Base-by-base conservation (phyloP, 2,113 vertebrate species). In the Diglossa brunneiventris region DNA sequence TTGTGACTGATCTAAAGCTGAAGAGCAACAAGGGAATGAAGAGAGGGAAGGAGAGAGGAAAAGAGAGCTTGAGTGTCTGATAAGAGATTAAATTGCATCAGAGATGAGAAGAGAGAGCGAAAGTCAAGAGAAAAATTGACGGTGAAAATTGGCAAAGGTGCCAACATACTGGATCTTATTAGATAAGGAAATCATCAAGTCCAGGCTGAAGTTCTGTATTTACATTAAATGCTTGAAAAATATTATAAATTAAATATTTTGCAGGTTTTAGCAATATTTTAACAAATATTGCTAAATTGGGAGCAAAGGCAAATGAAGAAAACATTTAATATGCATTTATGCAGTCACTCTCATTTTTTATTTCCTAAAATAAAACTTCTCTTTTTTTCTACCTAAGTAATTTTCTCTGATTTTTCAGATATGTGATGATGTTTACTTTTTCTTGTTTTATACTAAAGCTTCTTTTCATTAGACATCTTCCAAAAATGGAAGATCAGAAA, bases 41-140 rank as follows among this genome's bases (percentile, higher is more conserved):
- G 27, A 86, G 44, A 61, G 35, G 27, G 47, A 92, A 87, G 46
- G 23, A 82, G 33, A 46, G 44, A 82, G 79, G 75, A 90, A 92
- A 87, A 62, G 16, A 93, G 33, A 86, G 63, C 37, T 68, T 89
- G 50, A 94, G 63, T 69, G 52, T 59, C 77, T 89, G 91, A 89
- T 83, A 92, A 94, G 76, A 91, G 68, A 80, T 77, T 31, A 56
- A 94, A 91, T 89, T 74, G 55, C 27, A 72, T 70, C 42, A 87
- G 49, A 75, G 66, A 81, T 50, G 50, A 89, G 49, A 92, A 12
- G 13, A 82, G 30, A 24, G 42, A 74, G 5, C 33, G 14, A 91
- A 90, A 89, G 31, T 69, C 46, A 66, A 90, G 26, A 67, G 47
- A 81, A 87, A 91, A 88, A 52, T 10, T 77, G 41, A 30, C 35